These are phyloP conservation scores for Unio delphinus DNA, from an alignment of 2,888 invertebrate species.

Conservation along the genomic window DNA sequence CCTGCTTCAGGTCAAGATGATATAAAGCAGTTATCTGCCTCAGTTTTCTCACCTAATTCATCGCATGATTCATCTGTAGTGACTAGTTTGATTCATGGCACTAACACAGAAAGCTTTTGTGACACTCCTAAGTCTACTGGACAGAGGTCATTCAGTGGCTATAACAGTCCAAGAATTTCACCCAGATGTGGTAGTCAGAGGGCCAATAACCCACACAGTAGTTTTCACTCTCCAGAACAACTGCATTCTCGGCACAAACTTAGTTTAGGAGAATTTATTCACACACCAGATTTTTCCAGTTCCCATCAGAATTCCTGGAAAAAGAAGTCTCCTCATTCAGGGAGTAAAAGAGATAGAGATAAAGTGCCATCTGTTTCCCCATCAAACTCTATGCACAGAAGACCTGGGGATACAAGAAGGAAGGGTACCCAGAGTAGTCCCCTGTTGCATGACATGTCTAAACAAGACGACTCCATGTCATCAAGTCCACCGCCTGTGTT, in stretches of 20 bases:
- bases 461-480: not conserved
- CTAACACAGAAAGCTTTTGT: constrained; percentile 11
- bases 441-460: constrained; percentile 13
- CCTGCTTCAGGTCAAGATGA: constrained; percentile 41
- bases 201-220: constrained; percentile 22
- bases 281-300: constrained; percentile 40
- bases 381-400: constrained; percentile 21
- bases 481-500: constrained; percentile 41
- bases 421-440: constrained; percentile 30
- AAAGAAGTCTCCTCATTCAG: constrained; percentile 49
- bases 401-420: constrained; percentile 35
- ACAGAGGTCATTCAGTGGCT: constrained; percentile 15
- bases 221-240: constrained; percentile 31
- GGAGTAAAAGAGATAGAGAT: constrained; percentile 23
- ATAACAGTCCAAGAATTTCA: constrained; percentile 21
- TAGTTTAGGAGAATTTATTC: constrained; percentile 58
- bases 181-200: constrained; percentile 36
- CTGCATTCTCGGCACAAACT: constrained; percentile 49
- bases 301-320: constrained; percentile 28
- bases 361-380: constrained; percentile 28
- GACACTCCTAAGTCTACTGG: constrained; percentile 18
- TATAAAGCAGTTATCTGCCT: constrained; percentile 28
- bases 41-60: constrained; percentile 47
- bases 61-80: constrained; percentile 33
- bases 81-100: not conserved